Evolutionary conservation across 2,113 vertebrate species (phyloP), one percentile per base, ranked within the genome.

Genomic region (Cepphus grylle): DNA sequence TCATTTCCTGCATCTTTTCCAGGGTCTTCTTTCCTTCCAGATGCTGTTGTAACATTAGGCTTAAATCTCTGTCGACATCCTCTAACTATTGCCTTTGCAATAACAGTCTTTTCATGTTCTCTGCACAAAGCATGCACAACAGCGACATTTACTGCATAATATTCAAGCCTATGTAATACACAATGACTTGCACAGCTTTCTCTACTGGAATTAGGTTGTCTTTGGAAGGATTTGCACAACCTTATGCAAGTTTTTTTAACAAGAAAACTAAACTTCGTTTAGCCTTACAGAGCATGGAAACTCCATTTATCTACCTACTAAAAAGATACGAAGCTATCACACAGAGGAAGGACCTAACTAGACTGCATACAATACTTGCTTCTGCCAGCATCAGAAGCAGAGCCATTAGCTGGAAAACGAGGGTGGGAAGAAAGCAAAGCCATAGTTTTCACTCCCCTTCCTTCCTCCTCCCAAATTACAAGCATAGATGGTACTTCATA

Each of bases 21-120:
- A 86, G 47, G 32, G 11, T 91, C 91, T 72, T 95, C 94, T 67
- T 80, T 97, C 40, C 70, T 97, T 94, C 53, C 93, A 94, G 79
- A 81, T 1, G 55, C 50, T 78, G 72, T 86, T 52, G 87, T 40
- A 90, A 96, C 15, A 71, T 95, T 96, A 81, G 94, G 96, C 49
- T 95, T 96, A 92, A 96, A 96, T 74, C 76, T 95, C 52, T 88
- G 93, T 43, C 55, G 93, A 96, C 50, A 74, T 58, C 91, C 95
- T 92, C 84, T 78, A 62, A 67, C 32, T 56, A 21, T 0, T n/a
- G 81, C 8, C 36, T 83, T 94, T 83, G 40, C 42, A 90, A 10
- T 3, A 29, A 42, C 58, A 66, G n/a, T 43, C 86, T 96, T 90
- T 82, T 77, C 93, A 63, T 67, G 58, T 62, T 85, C 81, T 71